phyloP scores from a whole-genome alignment of 92 coral and sea anemone species.

The Scolanthus callimorphus region DNA sequence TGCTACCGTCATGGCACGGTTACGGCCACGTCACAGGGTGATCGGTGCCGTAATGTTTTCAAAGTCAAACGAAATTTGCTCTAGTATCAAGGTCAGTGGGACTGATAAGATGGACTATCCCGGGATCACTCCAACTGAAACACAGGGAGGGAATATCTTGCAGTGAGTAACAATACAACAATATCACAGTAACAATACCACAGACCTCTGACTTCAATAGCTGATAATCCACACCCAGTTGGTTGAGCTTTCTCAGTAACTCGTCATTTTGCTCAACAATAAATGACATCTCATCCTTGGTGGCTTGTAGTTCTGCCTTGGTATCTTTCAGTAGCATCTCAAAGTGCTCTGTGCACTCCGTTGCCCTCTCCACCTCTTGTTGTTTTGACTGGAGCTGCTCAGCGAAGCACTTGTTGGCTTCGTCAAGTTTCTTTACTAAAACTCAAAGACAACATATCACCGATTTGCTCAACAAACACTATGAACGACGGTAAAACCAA shows the following conservation, averaged over 20 bases:
- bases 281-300: constrained; percentile 8
- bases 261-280: constrained; percentile 26
- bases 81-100: no score
- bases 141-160: no score
- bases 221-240: constrained; percentile 30
- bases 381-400: constrained; percentile 20
- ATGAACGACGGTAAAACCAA: no score
- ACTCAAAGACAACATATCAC: no score
- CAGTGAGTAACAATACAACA: not conserved
- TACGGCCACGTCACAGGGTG: no score
- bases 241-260: constrained; percentile 39
- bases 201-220: not conserved
- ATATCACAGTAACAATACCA: not conserved
- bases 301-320: constrained; percentile 22
- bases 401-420: constrained; percentile 5
- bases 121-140: no score
- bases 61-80: no score
- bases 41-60: no score
- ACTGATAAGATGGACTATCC: no score
- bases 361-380: constrained; percentile 19
- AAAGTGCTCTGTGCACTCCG: constrained; percentile 24
- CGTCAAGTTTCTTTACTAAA: constrained; percentile 13
- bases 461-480: no score
- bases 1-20: no score
- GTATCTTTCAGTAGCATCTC: constrained; percentile 37